These are phyloP conservation scores for Antitype chi DNA, from an alignment of 2,888 invertebrate genomes.

Conservation along the genomic window DNA sequence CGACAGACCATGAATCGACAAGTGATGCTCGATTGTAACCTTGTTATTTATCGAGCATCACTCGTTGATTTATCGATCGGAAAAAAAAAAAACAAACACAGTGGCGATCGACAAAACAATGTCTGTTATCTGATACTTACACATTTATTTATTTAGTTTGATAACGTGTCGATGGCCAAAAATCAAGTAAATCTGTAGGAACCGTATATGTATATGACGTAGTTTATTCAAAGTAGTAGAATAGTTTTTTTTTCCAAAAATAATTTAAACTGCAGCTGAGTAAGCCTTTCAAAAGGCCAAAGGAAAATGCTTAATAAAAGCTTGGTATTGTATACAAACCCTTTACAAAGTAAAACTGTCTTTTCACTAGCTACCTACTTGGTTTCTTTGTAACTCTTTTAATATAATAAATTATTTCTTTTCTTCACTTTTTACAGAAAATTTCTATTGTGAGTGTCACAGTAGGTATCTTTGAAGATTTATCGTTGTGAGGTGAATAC, in stretches of 20 bases:
- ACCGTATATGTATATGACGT: no score
- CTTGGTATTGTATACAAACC: conserved; percentile 67
- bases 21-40: no score
- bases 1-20: no score
- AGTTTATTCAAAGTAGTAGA: not conserved
- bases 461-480: conserved; percentile 42
- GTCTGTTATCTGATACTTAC: no score
- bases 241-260: conserved; percentile 5
- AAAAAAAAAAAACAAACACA: no score
- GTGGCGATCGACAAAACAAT: no score
- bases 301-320: conserved; percentile 58
- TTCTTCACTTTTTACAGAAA: conserved; percentile 52
- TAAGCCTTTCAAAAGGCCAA: conserved; percentile 35
- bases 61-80: no score
- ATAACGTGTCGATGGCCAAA: no score
- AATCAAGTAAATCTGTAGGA: no score
- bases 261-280: conserved; percentile 31
- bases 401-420: conserved; percentile 72
- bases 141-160: no score
- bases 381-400: conserved; percentile 70
- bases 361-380: conserved; percentile 67
- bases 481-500: conserved; percentile 20
- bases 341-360: conserved; percentile 66
- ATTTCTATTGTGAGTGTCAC: conserved; percentile 41
- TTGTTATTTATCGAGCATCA: no score